phyloP scores from a whole-genome alignment of 2,797 vertebrate species.

The Clarias pachynema region DNA sequence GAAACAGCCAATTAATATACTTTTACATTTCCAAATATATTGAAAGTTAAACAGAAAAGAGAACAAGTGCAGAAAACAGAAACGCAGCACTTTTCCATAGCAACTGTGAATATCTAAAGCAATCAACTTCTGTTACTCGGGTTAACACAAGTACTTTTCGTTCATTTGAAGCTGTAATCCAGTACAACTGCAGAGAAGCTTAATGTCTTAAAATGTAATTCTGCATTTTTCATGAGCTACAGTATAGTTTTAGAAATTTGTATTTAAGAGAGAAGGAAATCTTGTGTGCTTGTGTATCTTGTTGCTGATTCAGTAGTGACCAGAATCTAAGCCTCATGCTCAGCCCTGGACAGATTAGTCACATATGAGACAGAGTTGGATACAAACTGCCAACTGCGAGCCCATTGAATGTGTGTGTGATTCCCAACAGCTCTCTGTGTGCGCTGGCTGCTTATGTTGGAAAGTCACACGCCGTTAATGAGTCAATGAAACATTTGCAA shows the following conservation, averaged over 20 bases:
- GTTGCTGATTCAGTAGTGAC: constrained; percentile 23
- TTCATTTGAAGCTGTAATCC: neutral
- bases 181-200: neutral
- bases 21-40: neutral
- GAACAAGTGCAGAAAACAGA: neutral
- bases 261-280: neutral
- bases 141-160: neutral
- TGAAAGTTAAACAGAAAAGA: neutral
- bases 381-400: constrained; percentile 5
- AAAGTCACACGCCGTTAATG: constrained; percentile 38
- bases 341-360: neutral
- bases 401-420: neutral
- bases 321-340: neutral
- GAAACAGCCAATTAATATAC: neutral
- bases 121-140: neutral
- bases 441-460: constrained; percentile 15
- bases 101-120: neutral
- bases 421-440: constrained; percentile 2
- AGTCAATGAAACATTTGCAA: constrained; percentile 49
- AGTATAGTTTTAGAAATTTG: neutral
- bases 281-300: too few species aligned
- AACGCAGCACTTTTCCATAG: neutral
- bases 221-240: neutral
- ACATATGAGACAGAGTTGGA: constrained; percentile 10
- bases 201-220: neutral